A percentile compares a stretch with the other conserved stretches of the same genome.
phyloP scores from a whole-genome alignment of 2,888 invertebrate genomes.

The Selenia dentaria region DNA sequence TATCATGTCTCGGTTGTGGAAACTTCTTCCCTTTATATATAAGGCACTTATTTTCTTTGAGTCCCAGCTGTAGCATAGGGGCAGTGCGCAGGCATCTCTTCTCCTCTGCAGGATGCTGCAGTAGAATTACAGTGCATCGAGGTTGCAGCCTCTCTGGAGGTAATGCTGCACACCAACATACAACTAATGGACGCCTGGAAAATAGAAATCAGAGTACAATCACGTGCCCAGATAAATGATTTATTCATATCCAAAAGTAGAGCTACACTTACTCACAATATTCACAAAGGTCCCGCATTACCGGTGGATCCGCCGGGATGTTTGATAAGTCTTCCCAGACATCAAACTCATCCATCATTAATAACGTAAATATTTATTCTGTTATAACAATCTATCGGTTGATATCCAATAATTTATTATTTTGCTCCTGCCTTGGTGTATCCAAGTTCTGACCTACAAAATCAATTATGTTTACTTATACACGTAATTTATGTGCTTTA shows the following conservation, averaged over 20 bases:
- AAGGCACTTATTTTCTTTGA: slow-evolving; percentile 90
- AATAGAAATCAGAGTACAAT: slow-evolving; percentile 20
- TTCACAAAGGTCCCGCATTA: slow-evolving; percentile 88
- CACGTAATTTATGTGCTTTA: too few species aligned
- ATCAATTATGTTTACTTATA: too few species aligned
- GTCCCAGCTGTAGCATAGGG: slow-evolving; percentile 92
- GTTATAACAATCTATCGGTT: too few species aligned
- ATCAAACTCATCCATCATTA: slow-evolving; percentile 65
- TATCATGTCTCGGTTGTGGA: slow-evolving; percentile 87
- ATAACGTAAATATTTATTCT: too few species aligned
- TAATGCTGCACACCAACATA: slow-evolving; percentile 96
- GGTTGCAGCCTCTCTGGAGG: slow-evolving; percentile 89
- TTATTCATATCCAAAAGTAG: too few species aligned
- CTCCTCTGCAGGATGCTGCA: slow-evolving; percentile 97
- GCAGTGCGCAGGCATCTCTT: slow-evolving; percentile 95
- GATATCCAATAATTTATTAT: too few species aligned
- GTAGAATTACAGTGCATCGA: slow-evolving; percentile 89
- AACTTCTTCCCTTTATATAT: slow-evolving; percentile 94
- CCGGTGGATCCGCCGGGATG: slow-evolving; percentile 91
- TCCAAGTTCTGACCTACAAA: too few species aligned
- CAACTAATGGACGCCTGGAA: slow-evolving; percentile 91
- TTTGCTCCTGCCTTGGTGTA: too few species aligned
- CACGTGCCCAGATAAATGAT: too few species aligned
- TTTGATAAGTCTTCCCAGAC: slow-evolving; percentile 89
- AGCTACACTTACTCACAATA: slow-evolving; percentile 88